Conservation (phyloP, 2,113 vertebrate species). For the Aphelocoma coerulescens region DNA sequence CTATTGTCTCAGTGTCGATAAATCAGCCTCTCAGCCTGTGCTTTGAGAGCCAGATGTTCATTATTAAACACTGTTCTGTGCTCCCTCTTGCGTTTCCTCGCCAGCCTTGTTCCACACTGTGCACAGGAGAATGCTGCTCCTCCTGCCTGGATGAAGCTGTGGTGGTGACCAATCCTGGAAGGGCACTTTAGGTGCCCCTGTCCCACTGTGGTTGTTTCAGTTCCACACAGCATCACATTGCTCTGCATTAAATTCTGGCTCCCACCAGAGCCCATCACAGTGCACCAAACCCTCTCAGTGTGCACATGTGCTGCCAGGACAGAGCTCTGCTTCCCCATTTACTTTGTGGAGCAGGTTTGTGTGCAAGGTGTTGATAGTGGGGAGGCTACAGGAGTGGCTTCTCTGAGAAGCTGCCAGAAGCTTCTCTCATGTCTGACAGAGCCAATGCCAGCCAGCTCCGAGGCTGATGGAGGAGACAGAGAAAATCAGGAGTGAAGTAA, state of each 20-base stretch:
- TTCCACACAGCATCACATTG: not conserved
- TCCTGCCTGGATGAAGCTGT: not conserved
- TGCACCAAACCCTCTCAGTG: not conserved
- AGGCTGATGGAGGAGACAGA: accelerated
- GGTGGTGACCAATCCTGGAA: not conserved
- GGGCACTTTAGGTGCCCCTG: not conserved
- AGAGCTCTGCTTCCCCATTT: not conserved
- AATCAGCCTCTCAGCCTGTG: constrained; percentile 11
- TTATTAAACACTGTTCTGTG: not conserved
- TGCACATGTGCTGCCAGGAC: not conserved
- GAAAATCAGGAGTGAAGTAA: not conserved
- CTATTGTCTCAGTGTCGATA: not conserved
- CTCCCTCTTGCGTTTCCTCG: not conserved
- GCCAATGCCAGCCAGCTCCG: not conserved
- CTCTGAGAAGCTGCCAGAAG: not conserved
- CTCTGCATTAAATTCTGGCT: not conserved
- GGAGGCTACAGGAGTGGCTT: not conserved
- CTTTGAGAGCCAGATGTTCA: constrained; percentile 26
- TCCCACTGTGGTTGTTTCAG: not conserved
- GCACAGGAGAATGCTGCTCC: accelerated
- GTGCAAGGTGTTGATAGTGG: not conserved
- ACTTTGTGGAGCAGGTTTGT: not conserved
- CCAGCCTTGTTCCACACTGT: not conserved
- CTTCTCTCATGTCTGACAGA: not conserved
- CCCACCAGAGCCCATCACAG: not conserved